Evolutionary conservation across 2,888 invertebrate species (phyloP).

Genomic region (Lymantria monacha): DNA sequence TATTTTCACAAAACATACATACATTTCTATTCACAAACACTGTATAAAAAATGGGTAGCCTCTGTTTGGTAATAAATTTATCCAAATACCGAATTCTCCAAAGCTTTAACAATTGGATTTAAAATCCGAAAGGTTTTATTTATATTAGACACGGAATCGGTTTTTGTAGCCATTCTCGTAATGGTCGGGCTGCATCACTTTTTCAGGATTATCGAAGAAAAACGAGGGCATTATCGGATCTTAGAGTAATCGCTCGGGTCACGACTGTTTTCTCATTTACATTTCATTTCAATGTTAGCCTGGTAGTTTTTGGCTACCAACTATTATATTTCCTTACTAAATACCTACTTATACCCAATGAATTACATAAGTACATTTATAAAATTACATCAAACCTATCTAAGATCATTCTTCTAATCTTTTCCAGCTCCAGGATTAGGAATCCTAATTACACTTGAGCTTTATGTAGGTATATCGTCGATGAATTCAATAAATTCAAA

Average conservation of each 20-base stretch:
- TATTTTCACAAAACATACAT: conserved; percentile 2
- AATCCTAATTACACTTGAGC: too few relatives aligned
- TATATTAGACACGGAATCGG: conserved; percentile 55
- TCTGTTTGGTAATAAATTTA: conserved; percentile 24
- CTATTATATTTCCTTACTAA: too few relatives aligned
- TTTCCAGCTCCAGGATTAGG: too few relatives aligned
- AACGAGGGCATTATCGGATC: conserved; percentile 74
- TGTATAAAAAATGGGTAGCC: conserved; percentile 1
- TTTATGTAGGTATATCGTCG: too few relatives aligned
- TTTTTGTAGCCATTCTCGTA: conserved; percentile 56
- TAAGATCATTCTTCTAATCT: too few relatives aligned
- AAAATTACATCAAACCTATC: too few relatives aligned
- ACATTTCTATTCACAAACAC: conserved; percentile 6
- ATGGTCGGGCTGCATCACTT: conserved; percentile 61
- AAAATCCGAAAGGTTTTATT: conserved; percentile 57
- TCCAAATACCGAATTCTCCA: conserved; percentile 30
- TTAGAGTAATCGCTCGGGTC: conserved; percentile 64
- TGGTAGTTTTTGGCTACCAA: conserved; percentile 13
- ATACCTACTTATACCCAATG: too few relatives aligned
- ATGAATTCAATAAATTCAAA: too few relatives aligned
- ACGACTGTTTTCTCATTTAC: conserved; percentile 67
- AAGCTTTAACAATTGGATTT: conserved; percentile 48
- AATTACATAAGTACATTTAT: too few relatives aligned
- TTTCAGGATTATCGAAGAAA: conserved; percentile 77
- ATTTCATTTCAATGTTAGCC: conserved; percentile 49